A percentile compares a stretch with the other conserved stretches of the same genome.
Evolutionary conservation across 2,113 vertebrate species (phyloP).

Genomic region (Hassar affinis): DNA sequence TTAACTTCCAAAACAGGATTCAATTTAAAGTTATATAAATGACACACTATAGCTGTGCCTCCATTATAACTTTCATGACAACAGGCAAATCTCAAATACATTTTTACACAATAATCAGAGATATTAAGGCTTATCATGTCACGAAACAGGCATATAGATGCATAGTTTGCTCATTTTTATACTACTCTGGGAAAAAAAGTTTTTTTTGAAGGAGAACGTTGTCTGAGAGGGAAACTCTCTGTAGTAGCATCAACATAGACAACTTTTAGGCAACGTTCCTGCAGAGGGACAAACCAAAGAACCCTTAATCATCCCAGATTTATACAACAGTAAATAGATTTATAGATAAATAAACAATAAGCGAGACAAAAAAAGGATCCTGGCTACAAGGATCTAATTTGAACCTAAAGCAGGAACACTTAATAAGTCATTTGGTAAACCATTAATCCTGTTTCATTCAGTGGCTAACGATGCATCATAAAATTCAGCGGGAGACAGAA

Average conservation of each 20-base stretch:
- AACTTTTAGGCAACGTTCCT: not conserved
- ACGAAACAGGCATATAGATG: not conserved
- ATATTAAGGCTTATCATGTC: not conserved
- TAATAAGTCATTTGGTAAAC: constrained; percentile 16
- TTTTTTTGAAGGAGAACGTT: not conserved
- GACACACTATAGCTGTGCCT: no score
- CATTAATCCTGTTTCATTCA: constrained; percentile 14
- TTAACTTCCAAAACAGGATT: not conserved
- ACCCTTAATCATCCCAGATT: not conserved
- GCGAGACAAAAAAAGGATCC: not conserved
- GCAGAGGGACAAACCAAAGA: not conserved
- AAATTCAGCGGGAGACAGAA: constrained; percentile 11
- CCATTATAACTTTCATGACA: not conserved
- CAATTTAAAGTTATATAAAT: not conserved
- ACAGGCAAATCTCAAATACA: no score
- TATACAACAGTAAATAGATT: not conserved
- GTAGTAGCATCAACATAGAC: not conserved
- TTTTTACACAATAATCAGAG: not conserved
- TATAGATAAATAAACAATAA: not conserved
- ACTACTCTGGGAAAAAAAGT: not conserved
- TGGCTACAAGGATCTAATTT: no score
- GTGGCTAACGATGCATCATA: constrained; percentile 28
- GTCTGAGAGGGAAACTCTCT: not conserved
- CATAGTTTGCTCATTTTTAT: not conserved
- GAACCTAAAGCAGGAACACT: not conserved